Evolutionary conservation across 2,113 vertebrate species (phyloP).

Genomic region (Amazona guildingii): DNA sequence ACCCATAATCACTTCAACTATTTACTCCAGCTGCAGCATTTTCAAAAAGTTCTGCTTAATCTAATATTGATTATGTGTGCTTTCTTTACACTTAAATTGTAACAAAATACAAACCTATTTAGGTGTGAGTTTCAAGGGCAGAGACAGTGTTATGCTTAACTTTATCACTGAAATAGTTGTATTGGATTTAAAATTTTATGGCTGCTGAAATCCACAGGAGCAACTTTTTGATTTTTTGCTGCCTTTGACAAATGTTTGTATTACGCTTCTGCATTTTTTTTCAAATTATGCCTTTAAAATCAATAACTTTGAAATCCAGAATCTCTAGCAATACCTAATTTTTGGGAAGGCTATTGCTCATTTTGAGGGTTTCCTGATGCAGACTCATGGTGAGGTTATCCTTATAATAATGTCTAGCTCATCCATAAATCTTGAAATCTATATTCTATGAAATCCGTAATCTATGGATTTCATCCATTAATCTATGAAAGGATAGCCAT

Average conservation of each 20-base stretch:
- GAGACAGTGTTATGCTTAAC: slow-evolving; percentile 50
- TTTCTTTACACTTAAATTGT: slow-evolving; percentile 68
- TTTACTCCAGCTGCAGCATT: slow-evolving; percentile 44
- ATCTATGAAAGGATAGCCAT: background rate
- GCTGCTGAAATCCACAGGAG: slow-evolving; percentile 41
- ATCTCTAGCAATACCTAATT: slow-evolving; percentile 23
- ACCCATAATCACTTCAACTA: slow-evolving; percentile 47
- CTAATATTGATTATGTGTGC: slow-evolving; percentile 59
- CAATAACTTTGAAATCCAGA: slow-evolving; percentile 45
- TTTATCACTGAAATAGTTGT: slow-evolving; percentile 63
- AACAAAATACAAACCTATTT: slow-evolving; percentile 69
- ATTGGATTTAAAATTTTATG: slow-evolving; percentile 70
- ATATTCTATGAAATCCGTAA: too few relatives aligned
- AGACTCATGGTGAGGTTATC: slow-evolving; percentile 2
- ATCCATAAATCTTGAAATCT: background rate
- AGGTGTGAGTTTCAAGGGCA: slow-evolving; percentile 71
- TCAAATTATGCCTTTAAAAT: slow-evolving; percentile 36
- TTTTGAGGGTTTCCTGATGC: slow-evolving; percentile 8
- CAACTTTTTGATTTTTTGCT: slow-evolving; percentile 47
- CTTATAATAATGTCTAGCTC: background rate
- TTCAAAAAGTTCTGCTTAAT: slow-evolving; percentile 61
- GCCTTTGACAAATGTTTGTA: slow-evolving; percentile 64
- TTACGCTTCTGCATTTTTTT: slow-evolving; percentile 46
- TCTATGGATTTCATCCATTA: background rate
- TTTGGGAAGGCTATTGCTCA: slow-evolving; percentile 15